Percentiles rank a stretch among this genome's conserved stretches.
These are phyloP conservation scores for Oasisia sp. DNA, from an alignment of 2,888 invertebrate species.

Conservation along the genomic window DNA sequence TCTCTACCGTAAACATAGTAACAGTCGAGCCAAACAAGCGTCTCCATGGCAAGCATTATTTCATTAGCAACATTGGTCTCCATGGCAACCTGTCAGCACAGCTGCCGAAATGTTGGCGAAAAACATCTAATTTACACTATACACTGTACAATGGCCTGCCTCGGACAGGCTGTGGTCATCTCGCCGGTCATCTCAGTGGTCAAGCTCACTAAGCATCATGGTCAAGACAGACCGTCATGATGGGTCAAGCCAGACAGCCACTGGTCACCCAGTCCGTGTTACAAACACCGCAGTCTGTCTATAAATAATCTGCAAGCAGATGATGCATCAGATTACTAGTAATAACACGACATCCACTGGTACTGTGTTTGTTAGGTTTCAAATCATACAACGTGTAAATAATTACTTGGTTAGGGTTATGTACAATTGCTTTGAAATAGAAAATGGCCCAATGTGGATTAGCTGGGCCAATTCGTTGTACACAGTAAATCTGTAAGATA, in stretches of 20 bases:
- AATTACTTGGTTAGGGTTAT: too few species aligned
- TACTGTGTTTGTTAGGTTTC: neutral
- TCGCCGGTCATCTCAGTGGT: neutral
- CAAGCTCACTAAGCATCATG: neutral
- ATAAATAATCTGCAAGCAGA: neutral
- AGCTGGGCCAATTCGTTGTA: too few species aligned
- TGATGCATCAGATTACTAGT: neutral
- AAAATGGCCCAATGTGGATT: too few species aligned
- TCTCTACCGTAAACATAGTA: neutral
- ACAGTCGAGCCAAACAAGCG: neutral
- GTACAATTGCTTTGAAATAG: too few species aligned
- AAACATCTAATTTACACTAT: constrained; percentile 7
- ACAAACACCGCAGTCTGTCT: neutral
- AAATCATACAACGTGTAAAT: neutral
- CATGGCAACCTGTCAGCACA: neutral
- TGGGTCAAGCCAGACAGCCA: constrained; percentile 9
- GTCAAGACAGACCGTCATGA: neutral
- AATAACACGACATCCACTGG: neutral
- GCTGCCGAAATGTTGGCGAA: neutral
- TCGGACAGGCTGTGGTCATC: neutral
- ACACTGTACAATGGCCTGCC: constrained; percentile 3
- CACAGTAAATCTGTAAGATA: too few species aligned
- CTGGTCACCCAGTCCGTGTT: neutral
- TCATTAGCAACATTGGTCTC: too few species aligned
- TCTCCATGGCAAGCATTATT: neutral